These are phyloP conservation scores for Stigmatopora argus DNA, from an alignment of 2,113 vertebrate genomes.

Conservation along the genomic window DNA sequence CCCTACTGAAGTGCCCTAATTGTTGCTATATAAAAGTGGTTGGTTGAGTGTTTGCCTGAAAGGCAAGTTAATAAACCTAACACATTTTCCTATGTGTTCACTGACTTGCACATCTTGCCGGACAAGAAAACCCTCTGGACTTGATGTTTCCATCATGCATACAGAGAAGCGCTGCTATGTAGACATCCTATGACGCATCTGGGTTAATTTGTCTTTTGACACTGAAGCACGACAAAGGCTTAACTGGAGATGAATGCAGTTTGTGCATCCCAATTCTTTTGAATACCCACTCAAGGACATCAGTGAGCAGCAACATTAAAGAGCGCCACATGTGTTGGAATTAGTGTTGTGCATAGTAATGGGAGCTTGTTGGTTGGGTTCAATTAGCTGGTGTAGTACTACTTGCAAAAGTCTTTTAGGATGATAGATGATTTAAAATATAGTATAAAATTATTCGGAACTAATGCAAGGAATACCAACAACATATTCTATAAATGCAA, in stretches of 20 bases:
- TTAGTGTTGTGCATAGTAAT: not conserved
- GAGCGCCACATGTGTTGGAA: not conserved
- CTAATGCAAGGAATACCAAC: too few species aligned
- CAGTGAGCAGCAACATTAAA: not conserved
- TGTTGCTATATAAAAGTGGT: not conserved
- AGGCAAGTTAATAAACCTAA: not conserved
- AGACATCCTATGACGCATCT: not conserved
- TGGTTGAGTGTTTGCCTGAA: not conserved
- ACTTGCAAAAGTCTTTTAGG: too few species aligned
- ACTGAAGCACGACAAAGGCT: not conserved
- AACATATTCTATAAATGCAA: too few species aligned
- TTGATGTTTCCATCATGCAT: not conserved
- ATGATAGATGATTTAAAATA: too few species aligned
- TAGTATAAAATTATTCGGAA: too few species aligned
- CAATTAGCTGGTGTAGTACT: too few species aligned
- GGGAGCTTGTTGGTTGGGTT: not conserved
- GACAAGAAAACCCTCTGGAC: not conserved
- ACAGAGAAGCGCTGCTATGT: not conserved
- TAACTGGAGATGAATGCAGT: not conserved
- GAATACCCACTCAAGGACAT: not conserved
- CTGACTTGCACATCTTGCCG: not conserved
- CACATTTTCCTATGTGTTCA: not conserved
- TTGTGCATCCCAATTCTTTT: not conserved
- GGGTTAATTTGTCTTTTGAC: not conserved
- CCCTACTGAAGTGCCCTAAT: not conserved